Percentiles rank a stretch among this genome's conserved stretches.
Conservation (phyloP, 2,888 invertebrate genomes). For the Ichneumon xanthorius region DNA sequence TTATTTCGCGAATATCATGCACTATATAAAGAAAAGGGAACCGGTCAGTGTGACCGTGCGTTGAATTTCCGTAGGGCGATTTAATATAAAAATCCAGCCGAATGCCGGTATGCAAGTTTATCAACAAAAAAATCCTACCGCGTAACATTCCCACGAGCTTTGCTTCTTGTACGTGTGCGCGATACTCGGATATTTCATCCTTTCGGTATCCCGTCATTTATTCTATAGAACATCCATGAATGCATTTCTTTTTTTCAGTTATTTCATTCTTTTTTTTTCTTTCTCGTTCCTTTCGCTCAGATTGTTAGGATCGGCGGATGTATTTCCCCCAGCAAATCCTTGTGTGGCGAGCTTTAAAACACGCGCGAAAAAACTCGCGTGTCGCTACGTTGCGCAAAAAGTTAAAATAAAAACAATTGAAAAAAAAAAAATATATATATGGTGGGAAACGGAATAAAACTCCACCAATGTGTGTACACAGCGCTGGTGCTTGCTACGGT, state of each 20-base stretch:
- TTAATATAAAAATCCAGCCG: background rate
- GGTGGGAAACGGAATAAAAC: slow-evolving; percentile 25
- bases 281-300: slow-evolving; percentile 6
- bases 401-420: background rate
- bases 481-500: slow-evolving; percentile 23
- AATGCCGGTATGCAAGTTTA: background rate
- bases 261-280: background rate
- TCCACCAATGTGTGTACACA: slow-evolving; percentile 2
- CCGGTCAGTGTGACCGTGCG: background rate
- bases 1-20: background rate
- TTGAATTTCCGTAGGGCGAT: background rate
- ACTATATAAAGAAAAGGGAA: background rate
- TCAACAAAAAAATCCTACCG: background rate
- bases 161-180: background rate
- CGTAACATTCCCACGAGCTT: background rate
- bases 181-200: background rate
- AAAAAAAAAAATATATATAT: slow-evolving; percentile 23
- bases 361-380: slow-evolving; percentile 52
- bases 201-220: background rate
- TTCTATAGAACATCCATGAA: background rate
- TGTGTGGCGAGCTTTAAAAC: slow-evolving; percentile 40
- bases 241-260: background rate
- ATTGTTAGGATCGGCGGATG: slow-evolving; percentile 2
- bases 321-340: slow-evolving; percentile 25
- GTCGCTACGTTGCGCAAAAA: background rate